Percentiles rank a stretch among this genome's conserved stretches.
Conservation (phyloP, 2,113 vertebrate genomes). For the Lampris incognitus region DNA sequence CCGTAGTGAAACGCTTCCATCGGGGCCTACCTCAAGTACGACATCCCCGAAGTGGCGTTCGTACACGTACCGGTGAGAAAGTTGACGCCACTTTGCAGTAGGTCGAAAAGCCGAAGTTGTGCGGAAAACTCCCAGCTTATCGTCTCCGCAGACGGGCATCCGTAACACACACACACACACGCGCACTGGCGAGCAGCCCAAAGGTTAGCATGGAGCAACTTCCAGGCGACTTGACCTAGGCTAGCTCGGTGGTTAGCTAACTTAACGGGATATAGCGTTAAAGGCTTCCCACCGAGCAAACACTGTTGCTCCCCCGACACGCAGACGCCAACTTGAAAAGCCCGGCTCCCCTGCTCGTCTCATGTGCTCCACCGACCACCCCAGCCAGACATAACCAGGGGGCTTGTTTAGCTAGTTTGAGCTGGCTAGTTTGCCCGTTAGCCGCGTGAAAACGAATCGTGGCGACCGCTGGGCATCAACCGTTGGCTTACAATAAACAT, state of each 20-base stretch:
- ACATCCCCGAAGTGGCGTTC: slow-evolving; percentile 50
- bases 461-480: slow-evolving; percentile 29
- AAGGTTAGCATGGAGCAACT: slow-evolving; percentile 65
- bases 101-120: slow-evolving; percentile 33
- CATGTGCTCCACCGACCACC: no score
- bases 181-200: slow-evolving; percentile 33
- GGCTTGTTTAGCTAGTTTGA: not conserved
- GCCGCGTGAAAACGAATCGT: slow-evolving; percentile 51
- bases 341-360: no score
- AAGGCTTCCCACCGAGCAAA: no score
- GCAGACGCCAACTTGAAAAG: no score
- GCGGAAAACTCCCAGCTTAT: slow-evolving; percentile 9
- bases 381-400: no score
- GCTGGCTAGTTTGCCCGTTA: slow-evolving; percentile 16
- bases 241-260: slow-evolving; percentile 59
- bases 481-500: no score
- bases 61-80: slow-evolving; percentile 48
- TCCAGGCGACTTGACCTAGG: slow-evolving; percentile 49
- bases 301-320: no score
- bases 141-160: no score
- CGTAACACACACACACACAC: slow-evolving; percentile 1
- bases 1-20: slow-evolving; percentile 55
- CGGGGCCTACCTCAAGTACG: slow-evolving; percentile 50
- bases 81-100: slow-evolving; percentile 26
- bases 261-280: slow-evolving; percentile 8